Conservation (phyloP, 2,888 invertebrate genomes). For the Theretra japonica region DNA sequence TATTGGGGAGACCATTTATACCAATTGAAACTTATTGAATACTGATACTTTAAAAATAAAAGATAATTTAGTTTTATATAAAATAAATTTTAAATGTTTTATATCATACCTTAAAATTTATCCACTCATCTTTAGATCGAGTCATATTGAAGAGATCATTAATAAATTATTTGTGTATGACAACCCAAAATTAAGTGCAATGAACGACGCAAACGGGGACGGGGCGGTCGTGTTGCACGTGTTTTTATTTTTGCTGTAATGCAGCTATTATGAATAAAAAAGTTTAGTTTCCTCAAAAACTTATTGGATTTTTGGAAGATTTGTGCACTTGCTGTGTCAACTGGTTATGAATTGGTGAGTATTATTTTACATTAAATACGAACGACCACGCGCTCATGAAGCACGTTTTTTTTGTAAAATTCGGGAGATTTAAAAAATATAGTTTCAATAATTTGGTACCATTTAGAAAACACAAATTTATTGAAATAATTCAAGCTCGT, state of each 20-base stretch:
- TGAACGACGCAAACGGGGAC: slow-evolving; percentile 54
- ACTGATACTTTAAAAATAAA: too few species aligned
- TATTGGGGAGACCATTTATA: too few species aligned
- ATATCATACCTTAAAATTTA: background rate
- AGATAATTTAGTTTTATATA: too few species aligned
- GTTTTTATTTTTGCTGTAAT: slow-evolving; percentile 39
- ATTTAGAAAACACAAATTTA: background rate
- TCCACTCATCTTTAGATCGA: background rate
- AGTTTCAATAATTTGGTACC: background rate
- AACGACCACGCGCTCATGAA: slow-evolving; percentile 59
- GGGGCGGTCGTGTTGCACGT: slow-evolving; percentile 59
- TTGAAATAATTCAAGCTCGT: too few species aligned
- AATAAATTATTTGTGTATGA: slow-evolving; percentile 33
- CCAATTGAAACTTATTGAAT: too few species aligned
- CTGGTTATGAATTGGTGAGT: slow-evolving; percentile 62
- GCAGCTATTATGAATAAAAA: slow-evolving; percentile 27
- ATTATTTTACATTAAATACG: slow-evolving; percentile 40
- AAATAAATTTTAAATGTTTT: too few species aligned
- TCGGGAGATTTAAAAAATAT: background rate
- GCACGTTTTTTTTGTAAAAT: slow-evolving; percentile 50
- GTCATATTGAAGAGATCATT: background rate
- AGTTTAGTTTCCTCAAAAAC: slow-evolving; percentile 27
- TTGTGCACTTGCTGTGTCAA: background rate
- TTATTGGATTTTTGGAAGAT: slow-evolving; percentile 20
- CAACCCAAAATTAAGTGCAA: slow-evolving; percentile 53